Base-by-base conservation (phyloP, 2,797 vertebrate species). In the Sciurus vulgaris region DNA sequence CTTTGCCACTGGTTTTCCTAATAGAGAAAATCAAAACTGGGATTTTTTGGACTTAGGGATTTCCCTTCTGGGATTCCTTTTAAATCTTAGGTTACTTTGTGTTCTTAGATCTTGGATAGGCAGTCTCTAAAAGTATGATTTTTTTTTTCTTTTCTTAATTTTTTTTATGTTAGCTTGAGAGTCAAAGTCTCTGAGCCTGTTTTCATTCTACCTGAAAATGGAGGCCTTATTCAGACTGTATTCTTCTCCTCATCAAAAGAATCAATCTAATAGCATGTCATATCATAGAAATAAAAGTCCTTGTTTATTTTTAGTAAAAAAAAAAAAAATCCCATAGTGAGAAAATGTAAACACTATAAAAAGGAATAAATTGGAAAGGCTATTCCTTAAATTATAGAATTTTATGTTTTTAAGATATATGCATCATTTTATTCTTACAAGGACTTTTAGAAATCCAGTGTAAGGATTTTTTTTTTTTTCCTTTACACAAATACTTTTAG, bases 341-440 rank as follows among this genome's bases (percentile, higher is more conserved):
- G 47, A 78, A 61, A 63, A 20, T 79, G 3, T 15, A 41, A 44
- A 49, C 1, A 17, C 13, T 74, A 33, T 0, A n/a, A 59, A 56
- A 72, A 81, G 18, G 9, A 33, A 82, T 77, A 63, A 18, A 70
- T 26, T 70, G 5, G 2, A 79, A 79, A 61, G 67, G 1, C 22
- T 74, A 74, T 38, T 54, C 77, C 24, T 86, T 85, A 59, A 88
- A 87, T 83, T 77, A 24, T 77, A 18, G 30, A 83, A 79, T 88
- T 84, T n/a, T 7, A 61, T 63, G 2, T 81, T 49, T 93, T 78
- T 35, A 30, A 77, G 61, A 67, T 56, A 22, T 69, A 54, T 74
- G 9, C 56, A 86, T 28, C 5, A 93, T 2, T 12, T 73, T 33
- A 86, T 65, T 72, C 10, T 83, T 49, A 10, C 8, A 84, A n/a